Conservation (phyloP, 2,888 invertebrate species). For the Cryptocheilus praepositus region DNA sequence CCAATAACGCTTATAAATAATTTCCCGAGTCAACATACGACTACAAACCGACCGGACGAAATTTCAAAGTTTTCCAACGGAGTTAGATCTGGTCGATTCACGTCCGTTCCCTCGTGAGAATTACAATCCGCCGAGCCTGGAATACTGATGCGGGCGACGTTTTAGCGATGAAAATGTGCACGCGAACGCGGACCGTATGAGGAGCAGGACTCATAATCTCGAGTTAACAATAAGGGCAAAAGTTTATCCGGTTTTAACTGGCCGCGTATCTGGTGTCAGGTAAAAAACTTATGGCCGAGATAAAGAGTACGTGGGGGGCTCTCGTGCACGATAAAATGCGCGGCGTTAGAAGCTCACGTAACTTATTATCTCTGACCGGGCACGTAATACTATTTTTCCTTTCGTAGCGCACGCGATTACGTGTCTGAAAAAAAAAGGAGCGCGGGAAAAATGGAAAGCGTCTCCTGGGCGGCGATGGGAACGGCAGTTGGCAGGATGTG, state of each 20-base stretch:
- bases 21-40: no score
- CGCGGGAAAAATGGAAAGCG: not conserved
- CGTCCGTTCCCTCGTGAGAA: no score
- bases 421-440: not conserved
- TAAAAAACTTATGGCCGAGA: constrained; percentile 56
- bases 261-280: constrained; percentile 45
- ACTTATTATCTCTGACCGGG: constrained; percentile 11
- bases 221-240: constrained; percentile 27
- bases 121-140: no score
- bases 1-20: no score
- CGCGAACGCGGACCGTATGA: constrained; percentile 4
- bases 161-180: no score
- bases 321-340: constrained; percentile 22
- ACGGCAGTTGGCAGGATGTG: no score
- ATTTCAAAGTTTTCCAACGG: not conserved
- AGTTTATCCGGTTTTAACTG: constrained; percentile 26
- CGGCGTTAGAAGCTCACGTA: constrained; percentile 7
- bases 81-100: no score
- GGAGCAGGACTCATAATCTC: constrained; percentile 17
- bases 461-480: no score
- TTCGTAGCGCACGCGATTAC: not conserved
- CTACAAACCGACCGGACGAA: not conserved
- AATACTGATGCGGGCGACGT: no score
- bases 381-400: constrained; percentile 10
- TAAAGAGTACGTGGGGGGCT: constrained; percentile 43